These are phyloP conservation scores for Macaria notata DNA, from an alignment of 2,888 invertebrate species.

Conservation along the genomic window DNA sequence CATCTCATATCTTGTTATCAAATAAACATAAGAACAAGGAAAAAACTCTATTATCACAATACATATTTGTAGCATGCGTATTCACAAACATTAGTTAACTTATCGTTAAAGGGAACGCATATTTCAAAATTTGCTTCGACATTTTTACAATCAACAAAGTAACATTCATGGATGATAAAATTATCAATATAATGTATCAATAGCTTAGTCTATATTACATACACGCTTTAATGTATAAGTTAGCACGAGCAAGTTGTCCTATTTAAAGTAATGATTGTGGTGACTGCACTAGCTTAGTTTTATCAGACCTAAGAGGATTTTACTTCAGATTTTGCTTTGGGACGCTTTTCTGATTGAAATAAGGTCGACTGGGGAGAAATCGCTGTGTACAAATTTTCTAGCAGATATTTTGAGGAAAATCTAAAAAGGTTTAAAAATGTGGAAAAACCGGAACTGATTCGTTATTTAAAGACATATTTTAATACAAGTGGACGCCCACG, in stretches of 20 bases:
- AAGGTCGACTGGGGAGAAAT: background rate
- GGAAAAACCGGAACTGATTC: background rate
- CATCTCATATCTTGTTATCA: too few relatives aligned
- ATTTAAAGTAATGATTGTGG: slow-evolving; percentile 42
- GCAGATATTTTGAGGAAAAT: background rate
- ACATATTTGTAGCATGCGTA: too few relatives aligned
- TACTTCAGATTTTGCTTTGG: slow-evolving; percentile 1
- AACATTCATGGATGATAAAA: background rate
- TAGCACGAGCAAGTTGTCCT: slow-evolving; percentile 25
- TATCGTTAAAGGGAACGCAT: background rate
- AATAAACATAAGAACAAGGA: background rate
- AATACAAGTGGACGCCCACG: background rate
- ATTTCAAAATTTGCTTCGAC: background rate
- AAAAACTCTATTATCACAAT: background rate
- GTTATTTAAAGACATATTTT: background rate
- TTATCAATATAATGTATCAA: background rate
- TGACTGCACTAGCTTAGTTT: slow-evolving; percentile 24
- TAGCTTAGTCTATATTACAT: background rate
- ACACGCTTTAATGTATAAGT: background rate
- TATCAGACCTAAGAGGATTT: slow-evolving; percentile 5
- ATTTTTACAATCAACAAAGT: background rate
- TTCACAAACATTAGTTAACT: background rate
- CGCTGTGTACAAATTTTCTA: background rate
- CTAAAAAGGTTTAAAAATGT: background rate
- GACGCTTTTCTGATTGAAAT: background rate